Percentiles rank a stretch among this genome's conserved stretches.
phyloP scores from a whole-genome alignment of 2,888 invertebrate genomes.

The Brachylomia viminalis region DNA sequence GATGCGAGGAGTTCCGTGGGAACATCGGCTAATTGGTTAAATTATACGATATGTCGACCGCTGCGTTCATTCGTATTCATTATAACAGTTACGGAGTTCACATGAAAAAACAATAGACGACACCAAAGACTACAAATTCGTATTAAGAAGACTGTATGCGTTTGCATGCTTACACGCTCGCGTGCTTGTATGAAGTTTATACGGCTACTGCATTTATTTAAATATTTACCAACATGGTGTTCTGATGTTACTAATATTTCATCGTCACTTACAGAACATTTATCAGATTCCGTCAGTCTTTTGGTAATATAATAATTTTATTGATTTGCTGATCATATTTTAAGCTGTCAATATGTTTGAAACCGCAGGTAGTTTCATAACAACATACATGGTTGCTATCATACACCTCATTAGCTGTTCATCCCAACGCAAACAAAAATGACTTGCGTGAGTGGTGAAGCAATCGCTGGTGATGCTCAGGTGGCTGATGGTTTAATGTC shows the following conservation, averaged over 20 bases:
- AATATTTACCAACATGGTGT: constrained; percentile 32
- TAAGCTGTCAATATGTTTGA: constrained; percentile 20
- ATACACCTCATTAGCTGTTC: constrained; percentile 59
- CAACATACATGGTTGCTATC: constrained; percentile 34
- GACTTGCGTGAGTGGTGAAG: constrained; percentile 63
- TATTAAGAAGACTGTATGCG: constrained; percentile 57
- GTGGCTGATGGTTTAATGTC: constrained; percentile 78
- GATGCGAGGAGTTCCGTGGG: constrained; percentile 82
- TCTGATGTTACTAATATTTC: constrained; percentile 20
- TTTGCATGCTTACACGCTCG: constrained; percentile 24
- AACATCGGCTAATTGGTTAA: constrained; percentile 85
- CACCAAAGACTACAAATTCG: constrained; percentile 69
- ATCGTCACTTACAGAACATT: constrained; percentile 13
- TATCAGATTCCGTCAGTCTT: constrained; percentile 14
- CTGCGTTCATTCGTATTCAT: constrained; percentile 80
- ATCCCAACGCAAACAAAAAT: constrained; percentile 59
- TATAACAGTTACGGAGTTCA: constrained; percentile 77
- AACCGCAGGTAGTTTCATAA: constrained; percentile 34
- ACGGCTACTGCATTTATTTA: constrained; percentile 39
- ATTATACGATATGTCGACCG: constrained; percentile 79
- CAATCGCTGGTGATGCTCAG: constrained; percentile 74
- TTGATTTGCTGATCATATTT: constrained; percentile 24
- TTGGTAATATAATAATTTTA: constrained; percentile 19
- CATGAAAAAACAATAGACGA: constrained; percentile 76
- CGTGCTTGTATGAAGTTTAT: constrained; percentile 20